Evolutionary conservation across 2,797 vertebrate species (phyloP).

Genomic region (Labeo calbasu): DNA sequence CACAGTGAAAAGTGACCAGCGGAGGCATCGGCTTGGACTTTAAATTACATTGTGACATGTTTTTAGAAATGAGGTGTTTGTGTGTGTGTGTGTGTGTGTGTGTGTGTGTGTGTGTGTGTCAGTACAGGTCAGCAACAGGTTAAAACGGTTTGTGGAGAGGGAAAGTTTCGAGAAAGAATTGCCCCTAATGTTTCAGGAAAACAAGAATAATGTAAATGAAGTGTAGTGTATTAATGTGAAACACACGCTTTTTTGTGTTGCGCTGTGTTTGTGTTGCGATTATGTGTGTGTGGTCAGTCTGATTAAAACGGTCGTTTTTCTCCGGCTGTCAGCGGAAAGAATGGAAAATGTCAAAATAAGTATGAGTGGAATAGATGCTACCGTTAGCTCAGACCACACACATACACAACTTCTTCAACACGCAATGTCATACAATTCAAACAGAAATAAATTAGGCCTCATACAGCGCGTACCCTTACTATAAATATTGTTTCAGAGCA

Average conservation of each 20-base stretch:
- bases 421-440: slow-evolving; percentile 48
- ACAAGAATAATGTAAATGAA: slow-evolving; percentile 25
- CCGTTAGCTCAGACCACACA: slow-evolving; percentile 46
- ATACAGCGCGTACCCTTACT: slow-evolving; percentile 20
- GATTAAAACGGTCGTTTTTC: slow-evolving; percentile 45
- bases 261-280: slow-evolving; percentile 33
- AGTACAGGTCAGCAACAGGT: slow-evolving; percentile 29
- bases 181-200: slow-evolving; percentile 12
- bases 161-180: not conserved
- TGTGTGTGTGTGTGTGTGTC: not conserved
- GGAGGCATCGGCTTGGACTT: not conserved
- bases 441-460: slow-evolving; percentile 39
- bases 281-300: slow-evolving; percentile 48
- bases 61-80: not conserved
- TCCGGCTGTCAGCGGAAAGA: slow-evolving; percentile 23
- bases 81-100: too few species aligned
- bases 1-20: not conserved
- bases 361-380: slow-evolving; percentile 51
- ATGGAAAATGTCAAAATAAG: slow-evolving; percentile 51
- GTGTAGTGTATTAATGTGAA: slow-evolving; percentile 28
- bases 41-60: not conserved
- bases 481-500: slow-evolving; percentile 40
- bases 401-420: slow-evolving; percentile 42
- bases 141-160: slow-evolving; percentile 7
- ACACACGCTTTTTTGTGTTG: slow-evolving; percentile 31